Evolutionary conservation across 2,797 vertebrate genomes (phyloP), one percentile per base, ranked within the genome.

Genomic region (Chelmon rostratus): DNA sequence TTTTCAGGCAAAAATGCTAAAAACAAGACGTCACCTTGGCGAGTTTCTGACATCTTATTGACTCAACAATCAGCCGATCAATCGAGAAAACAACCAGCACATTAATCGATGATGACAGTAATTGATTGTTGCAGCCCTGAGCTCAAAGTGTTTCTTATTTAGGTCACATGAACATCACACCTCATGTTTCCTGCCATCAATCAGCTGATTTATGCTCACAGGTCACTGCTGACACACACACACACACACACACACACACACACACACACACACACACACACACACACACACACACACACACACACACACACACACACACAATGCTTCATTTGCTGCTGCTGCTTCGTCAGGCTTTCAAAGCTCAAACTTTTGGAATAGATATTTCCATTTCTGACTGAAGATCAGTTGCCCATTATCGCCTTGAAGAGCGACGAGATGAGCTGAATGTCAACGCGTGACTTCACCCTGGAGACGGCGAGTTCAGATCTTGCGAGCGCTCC

Each of bases 381-480:
- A 52, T 83, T 84, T 84, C 79, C 63, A 64, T 70, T 68, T 86
- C 58, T 63, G 69, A 82, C 78, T 78, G 78, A 88, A 64, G 46
- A 81, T 25, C 61, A 63, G 75, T 68, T 77, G 80, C 80, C 73
- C 68, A 66, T 83, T 84, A 84, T 73, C 3, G 13, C 62, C 72
- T 67, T 76, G 79, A 85, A 82, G 73, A 86, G 76, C 54, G 59
- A 42, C 66, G 79, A 71, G 52, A 76, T 13, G 76, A 88, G 78
- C 78, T 62, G 86, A 87, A 88, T 83, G 76, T 76, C 80, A 84
- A 88, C 35, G 46, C 25, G n/a, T 49, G 37, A 67, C 67, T 80
- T 35, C 77, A 33, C 74, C 73, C 77, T 0, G 6, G 82, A 87
- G 84, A 87, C n/a, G 56, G 56, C 1, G 13, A 31, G 68, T 78